A percentile compares a stretch with the other conserved stretches of the same genome.
phyloP scores from a whole-genome alignment of 2,797 vertebrate genomes.

The Anniella stebbinsi region DNA sequence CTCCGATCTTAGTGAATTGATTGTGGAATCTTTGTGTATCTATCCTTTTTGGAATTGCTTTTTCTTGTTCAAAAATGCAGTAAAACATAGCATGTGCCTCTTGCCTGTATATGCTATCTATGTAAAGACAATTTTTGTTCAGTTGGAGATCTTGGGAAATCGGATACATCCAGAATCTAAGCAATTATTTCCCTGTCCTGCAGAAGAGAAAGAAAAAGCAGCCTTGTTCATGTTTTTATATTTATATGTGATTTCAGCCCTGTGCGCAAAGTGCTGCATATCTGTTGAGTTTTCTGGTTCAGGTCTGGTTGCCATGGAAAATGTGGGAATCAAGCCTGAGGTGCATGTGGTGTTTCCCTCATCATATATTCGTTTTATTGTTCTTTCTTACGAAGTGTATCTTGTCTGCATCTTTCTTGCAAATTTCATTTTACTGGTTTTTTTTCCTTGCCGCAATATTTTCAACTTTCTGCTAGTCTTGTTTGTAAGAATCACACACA shows the following conservation, averaged over 20 bases:
- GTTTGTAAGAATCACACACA: neutral
- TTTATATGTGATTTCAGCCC: conserved; percentile 8
- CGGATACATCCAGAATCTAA: neutral
- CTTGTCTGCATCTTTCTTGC: no score
- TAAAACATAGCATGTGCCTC: no score
- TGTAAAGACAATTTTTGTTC: neutral
- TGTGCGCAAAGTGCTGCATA: neutral
- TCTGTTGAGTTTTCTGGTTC: conserved; percentile 1
- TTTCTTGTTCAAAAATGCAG: neutral
- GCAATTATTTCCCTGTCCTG: neutral
- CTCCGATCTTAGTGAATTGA: neutral
- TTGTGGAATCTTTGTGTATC: neutral
- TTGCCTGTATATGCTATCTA: neutral
- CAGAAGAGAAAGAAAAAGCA: neutral
- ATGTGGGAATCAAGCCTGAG: conserved; percentile 16
- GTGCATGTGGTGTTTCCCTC: neutral
- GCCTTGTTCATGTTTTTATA: neutral
- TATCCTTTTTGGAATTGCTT: neutral
- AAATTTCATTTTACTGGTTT: no score
- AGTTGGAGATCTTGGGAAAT: neutral
- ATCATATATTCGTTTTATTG: neutral
- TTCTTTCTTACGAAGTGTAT: neutral
- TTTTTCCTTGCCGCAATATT: neutral
- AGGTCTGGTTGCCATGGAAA: conserved; percentile 26
- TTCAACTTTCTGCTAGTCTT: neutral